These are phyloP conservation scores for Metridium senile DNA, from an alignment of 92 coral and sea anemone genomes.

Conservation along the genomic window DNA sequence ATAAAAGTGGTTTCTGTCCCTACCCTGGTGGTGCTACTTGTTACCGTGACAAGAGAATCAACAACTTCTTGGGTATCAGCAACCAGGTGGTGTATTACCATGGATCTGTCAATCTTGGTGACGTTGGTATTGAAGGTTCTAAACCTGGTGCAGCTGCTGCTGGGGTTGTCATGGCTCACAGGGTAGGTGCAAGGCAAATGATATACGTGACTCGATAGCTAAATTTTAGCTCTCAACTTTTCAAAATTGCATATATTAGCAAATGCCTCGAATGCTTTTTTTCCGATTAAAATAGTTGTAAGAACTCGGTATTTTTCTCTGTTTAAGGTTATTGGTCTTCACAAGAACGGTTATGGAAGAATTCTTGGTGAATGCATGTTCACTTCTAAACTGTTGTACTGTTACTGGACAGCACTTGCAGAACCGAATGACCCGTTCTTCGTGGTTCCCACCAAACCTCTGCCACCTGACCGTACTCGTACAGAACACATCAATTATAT, in stretches of 20 bases:
- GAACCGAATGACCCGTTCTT: slow-evolving; percentile 70
- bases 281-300: no score
- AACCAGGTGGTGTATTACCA: slow-evolving; percentile 72
- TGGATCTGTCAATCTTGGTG: slow-evolving; percentile 65
- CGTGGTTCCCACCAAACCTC: slow-evolving; percentile 61
- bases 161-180: slow-evolving; percentile 81
- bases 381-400: slow-evolving; percentile 82
- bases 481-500: slow-evolving; percentile 57
- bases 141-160: slow-evolving; percentile 98
- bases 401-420: slow-evolving; percentile 78
- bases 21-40: slow-evolving; percentile 89
- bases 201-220: no score
- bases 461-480: slow-evolving; percentile 43
- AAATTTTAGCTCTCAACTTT: no score
- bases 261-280: no score
- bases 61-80: slow-evolving; percentile 69
- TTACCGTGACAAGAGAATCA: slow-evolving; percentile 80
- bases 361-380: slow-evolving; percentile 86
- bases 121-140: slow-evolving; percentile 81
- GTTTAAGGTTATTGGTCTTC: slow-evolving; percentile 81
- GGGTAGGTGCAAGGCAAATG: no score
- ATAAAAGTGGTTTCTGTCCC: slow-evolving; percentile 90
- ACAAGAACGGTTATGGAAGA: slow-evolving; percentile 86
- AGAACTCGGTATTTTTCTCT: no score
- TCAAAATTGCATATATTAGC: no score